phyloP scores from a whole-genome alignment of 1,140 invertebrate genomes.

The Meloidogyne chitwoodi region DNA sequence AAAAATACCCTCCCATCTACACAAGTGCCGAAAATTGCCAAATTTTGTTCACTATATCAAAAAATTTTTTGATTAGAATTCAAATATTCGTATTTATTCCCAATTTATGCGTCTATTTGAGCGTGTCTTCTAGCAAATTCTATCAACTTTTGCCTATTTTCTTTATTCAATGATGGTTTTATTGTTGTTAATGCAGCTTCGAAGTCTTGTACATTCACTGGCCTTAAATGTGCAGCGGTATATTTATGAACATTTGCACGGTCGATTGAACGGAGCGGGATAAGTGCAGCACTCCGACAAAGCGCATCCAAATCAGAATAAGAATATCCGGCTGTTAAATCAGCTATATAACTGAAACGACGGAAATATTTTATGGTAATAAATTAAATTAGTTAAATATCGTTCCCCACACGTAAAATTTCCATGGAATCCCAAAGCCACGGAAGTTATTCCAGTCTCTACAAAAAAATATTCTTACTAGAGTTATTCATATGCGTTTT shows the following conservation, averaged over 20 bases:
- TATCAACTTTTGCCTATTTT: slow-evolving; percentile 30
- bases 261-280: slow-evolving; percentile 36
- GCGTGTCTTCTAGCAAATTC: slow-evolving; percentile 38
- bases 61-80: neutral
- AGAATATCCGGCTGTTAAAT: slow-evolving; percentile 43
- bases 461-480: too few relatives aligned
- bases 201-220: slow-evolving; percentile 29
- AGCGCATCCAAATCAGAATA: slow-evolving; percentile 48
- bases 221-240: slow-evolving; percentile 34
- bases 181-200: slow-evolving; percentile 32
- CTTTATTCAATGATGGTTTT: slow-evolving; percentile 39
- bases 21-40: too few relatives aligned
- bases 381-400: too few relatives aligned
- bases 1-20: too few relatives aligned
- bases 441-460: too few relatives aligned
- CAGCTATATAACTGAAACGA: slow-evolving; percentile 40
- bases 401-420: too few relatives aligned
- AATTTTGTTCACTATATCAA: neutral
- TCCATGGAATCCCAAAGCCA: too few relatives aligned
- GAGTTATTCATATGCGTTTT: too few relatives aligned
- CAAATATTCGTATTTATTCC: neutral
- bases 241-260: slow-evolving; percentile 17
- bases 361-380: too few relatives aligned
- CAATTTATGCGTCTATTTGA: neutral
- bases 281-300: slow-evolving; percentile 54